Conservation (phyloP, 1,140 invertebrate species). For the Mamestra configurata region DNA sequence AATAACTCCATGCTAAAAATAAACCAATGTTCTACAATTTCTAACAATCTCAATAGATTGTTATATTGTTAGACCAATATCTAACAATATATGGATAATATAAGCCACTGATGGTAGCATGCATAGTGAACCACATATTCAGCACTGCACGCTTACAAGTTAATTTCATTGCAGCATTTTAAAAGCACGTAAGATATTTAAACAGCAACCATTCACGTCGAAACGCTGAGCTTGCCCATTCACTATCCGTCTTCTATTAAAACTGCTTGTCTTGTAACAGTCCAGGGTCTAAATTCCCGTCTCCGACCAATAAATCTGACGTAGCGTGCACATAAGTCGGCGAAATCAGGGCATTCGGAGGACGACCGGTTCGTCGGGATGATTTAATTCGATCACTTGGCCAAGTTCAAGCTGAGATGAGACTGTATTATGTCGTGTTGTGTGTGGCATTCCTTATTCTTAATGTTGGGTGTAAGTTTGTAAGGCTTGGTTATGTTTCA, state of each 20-base stretch:
- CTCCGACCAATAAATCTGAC: constrained; percentile 32
- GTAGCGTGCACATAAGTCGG: constrained; percentile 33
- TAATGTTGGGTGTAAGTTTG: background rate
- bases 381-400: constrained; percentile 52
- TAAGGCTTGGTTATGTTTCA: background rate
- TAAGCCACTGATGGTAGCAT: no score
- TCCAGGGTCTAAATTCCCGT: constrained; percentile 33
- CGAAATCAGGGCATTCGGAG: constrained; percentile 37
- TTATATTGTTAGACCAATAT: no score
- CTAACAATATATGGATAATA: no score
- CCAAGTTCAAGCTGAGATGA: constrained; percentile 47
- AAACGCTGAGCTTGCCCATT: background rate
- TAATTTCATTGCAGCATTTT: background rate
- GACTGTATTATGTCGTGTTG: constrained; percentile 10
- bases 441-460: constrained; percentile 16
- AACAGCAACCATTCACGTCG: constrained; percentile 5
- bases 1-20: no score
- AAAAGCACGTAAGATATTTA: background rate
- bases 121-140: no score
- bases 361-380: constrained; percentile 29
- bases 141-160: background rate
- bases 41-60: no score
- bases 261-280: constrained; percentile 32
- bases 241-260: constrained; percentile 32
- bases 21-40: no score